Base-by-base conservation (phyloP, 1,140 invertebrate species). In the Episyrphus balteatus region DNA sequence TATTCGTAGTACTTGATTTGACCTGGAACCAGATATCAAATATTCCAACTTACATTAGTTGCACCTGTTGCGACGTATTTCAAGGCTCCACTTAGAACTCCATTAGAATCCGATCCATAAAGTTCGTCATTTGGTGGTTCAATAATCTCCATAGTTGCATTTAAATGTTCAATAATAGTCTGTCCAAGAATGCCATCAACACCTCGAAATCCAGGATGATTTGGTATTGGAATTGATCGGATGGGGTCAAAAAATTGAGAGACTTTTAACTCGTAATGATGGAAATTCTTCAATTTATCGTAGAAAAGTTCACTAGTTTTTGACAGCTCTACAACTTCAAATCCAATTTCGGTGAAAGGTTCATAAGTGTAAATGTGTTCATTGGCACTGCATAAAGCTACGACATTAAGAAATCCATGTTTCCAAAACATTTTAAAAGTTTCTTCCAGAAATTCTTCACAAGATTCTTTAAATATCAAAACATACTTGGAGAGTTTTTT, bases 201-300 rank as follows among this genome's bases (percentile, higher is more conserved):
- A 1, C 52, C 54, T 0, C 33, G 36, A 32, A 53, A 66, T 7
- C 61, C 61, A n/a, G 53, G 47, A 1, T 49, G 47, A 2, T 37
- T 5, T 1, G 39, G 26, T 1, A 33, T 48, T 5, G 62, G 61
- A 5, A 61, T 10, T 0, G 62, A 62, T 9, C 61, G 49, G 42
- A 65, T 15, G 0, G 52, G 57, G 30, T 65, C 50, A 8, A 34
- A 38, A 17, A 66, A 66, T 60, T 62, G 65, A 12, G 60, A 65
- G 11, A 56, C 58, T 1, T 58, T 51, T 10, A 66, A 13, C 2
- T 55, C 49, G 38, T 44, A 58, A 2, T 59, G 58, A 13, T 40
- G 47, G 6, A 65, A 42, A 36, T 66, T 46, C 0, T 15, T 45
- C 21, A 65, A 34, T 39, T 66, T 66, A 21, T 58, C 55, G 19